These are phyloP conservation scores for Ceratoteleas bidentatus DNA, from an alignment of 1,140 invertebrate species.

Conservation along the genomic window DNA sequence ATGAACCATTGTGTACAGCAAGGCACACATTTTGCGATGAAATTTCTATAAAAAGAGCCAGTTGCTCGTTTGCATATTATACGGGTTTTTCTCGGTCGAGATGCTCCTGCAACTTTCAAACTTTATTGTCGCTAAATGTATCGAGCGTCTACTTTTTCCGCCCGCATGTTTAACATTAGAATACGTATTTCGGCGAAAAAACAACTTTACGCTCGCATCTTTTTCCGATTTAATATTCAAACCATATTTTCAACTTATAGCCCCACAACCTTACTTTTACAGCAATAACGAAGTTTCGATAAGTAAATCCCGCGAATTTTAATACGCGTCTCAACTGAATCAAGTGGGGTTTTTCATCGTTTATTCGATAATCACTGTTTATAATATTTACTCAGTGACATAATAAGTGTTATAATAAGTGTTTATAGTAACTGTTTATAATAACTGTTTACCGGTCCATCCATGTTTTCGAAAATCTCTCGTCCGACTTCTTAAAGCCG, in stretches of 20 bases:
- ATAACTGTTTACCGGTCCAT: not conserved
- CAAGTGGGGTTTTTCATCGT: no score
- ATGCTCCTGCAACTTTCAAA: not conserved
- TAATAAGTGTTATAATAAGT: not conserved
- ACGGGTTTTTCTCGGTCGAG: not conserved
- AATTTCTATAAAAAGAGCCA: slow-evolving; percentile 7
- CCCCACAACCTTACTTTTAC: no score
- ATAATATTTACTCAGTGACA: no score
- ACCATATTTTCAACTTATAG: no score
- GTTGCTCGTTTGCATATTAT: slow-evolving; percentile 2
- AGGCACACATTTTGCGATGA: slow-evolving; percentile 1
- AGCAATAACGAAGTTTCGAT: no score
- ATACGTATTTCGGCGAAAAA: not conserved
- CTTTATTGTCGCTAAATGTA: not conserved
- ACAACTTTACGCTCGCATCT: no score
- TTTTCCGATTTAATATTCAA: no score
- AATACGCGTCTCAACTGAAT: no score
- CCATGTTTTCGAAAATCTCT: not conserved
- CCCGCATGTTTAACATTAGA: not conserved
- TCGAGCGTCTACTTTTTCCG: not conserved
- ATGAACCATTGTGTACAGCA: slow-evolving; percentile 6
- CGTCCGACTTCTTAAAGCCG: not conserved
- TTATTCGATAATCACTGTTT: no score
- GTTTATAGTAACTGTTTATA: not conserved
- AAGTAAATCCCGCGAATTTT: no score